Evolutionary conservation across 2,113 vertebrate species (phyloP), one percentile per base, ranked within the genome.

Genomic region (Garra rufa): DNA sequence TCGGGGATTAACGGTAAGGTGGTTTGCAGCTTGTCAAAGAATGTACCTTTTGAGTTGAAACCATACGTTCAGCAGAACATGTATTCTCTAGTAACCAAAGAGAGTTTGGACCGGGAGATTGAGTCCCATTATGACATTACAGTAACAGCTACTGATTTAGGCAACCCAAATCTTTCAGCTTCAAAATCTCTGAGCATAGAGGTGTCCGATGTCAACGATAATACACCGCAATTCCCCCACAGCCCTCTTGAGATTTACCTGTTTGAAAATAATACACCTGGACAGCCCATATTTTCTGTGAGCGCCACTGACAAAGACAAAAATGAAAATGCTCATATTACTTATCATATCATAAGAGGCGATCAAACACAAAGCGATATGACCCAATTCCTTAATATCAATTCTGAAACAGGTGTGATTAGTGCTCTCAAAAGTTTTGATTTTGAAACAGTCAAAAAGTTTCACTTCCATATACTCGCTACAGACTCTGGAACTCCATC

Each of bases 141-240:
- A 74, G 84, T 94, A 76, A 88, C 83, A 77, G 92, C 92, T 1
- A 89, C 82, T 0, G 93, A 94, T 28, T 85, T 86, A 52, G 93
- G 93, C 6, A 85, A 91, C 0, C 90, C 92, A 26, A 34, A 91
- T 0, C 85, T 93, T 44, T 89, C 88, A 0, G 34, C 88, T 0
- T 28, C 86, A 24, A 91, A 92, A 92, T 90, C 85, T 0, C 19
- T 94, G 0, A 82, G 0, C 5, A 88, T 94, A 75, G 41, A 90
- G 2, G 84, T 94, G 67, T 89, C 87, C 43, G 93, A 94, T 74
- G 90, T 92, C 1, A 94, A 94, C 65, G 94, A 94, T 15, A 94
- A 94, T 81, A 88, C 69, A 5, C 94, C 93, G 69, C 38, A 86
- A 13, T 94, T 94, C 15, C 0, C 5, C 0, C 59, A 88, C 76